Conservation (phyloP, 2,113 vertebrate genomes). For the Dicaeum eximium region DNA sequence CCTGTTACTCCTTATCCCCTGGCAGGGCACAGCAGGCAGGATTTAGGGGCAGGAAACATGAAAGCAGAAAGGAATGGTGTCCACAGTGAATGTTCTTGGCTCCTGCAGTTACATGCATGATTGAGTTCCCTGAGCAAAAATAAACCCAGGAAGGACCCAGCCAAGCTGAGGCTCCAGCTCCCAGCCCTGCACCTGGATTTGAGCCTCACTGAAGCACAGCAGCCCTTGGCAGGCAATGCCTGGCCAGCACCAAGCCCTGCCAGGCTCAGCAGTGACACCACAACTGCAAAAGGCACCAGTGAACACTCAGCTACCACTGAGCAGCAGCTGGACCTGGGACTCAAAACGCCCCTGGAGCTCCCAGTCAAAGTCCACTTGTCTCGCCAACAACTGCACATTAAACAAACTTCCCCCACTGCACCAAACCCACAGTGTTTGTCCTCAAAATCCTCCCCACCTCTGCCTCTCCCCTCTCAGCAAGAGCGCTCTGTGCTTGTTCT, state of each 20-base stretch:
- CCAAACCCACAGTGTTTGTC: background rate
- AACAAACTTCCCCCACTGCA: background rate
- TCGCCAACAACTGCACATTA: background rate
- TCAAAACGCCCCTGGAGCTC: background rate
- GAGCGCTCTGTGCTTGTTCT: background rate
- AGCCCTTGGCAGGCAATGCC: background rate
- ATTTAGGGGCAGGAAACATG: background rate
- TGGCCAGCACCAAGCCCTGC: background rate
- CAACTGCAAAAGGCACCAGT: background rate
- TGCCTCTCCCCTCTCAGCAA: background rate
- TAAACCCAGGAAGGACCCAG: background rate
- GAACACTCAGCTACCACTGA: background rate
- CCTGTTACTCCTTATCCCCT: background rate
- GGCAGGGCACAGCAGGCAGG: background rate
- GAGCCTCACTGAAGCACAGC: accelerated
- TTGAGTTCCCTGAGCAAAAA: background rate
- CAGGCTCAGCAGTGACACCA: background rate
- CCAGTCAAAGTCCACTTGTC: background rate
- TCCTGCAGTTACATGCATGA: background rate
- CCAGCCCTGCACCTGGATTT: background rate
- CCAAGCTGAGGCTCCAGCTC: background rate
- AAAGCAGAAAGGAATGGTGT: background rate
- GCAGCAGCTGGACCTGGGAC: background rate
- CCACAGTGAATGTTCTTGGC: background rate
- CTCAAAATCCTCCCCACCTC: background rate